These are phyloP conservation scores for Peucedramus taeniatus DNA, from an alignment of 2,113 vertebrate species.

Conservation along the genomic window DNA sequence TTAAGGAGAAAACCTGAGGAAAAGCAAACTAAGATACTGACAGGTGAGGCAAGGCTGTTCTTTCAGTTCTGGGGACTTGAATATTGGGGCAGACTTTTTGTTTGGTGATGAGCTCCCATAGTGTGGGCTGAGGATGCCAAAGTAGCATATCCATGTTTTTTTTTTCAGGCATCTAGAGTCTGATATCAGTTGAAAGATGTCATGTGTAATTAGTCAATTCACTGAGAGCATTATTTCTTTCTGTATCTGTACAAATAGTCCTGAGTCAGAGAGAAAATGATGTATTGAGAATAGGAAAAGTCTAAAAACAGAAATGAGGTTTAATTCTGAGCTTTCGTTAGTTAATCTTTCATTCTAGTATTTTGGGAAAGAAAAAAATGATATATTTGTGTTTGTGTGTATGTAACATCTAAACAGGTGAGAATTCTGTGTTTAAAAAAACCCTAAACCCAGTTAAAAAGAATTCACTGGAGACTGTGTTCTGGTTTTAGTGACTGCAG, in stretches of 20 bases:
- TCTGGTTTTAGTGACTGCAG: neutral
- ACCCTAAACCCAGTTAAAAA: neutral
- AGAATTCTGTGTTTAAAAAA: neutral
- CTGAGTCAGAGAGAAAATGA: accelerated
- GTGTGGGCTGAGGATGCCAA: too few species aligned
- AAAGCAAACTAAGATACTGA: neutral
- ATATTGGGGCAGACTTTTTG: neutral
- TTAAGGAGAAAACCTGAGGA: neutral
- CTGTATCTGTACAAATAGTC: neutral
- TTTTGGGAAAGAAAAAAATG: neutral
- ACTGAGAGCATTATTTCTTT: neutral
- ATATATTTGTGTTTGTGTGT: neutral
- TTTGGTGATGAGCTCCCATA: neutral
- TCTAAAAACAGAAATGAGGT: neutral
- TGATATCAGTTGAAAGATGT: neutral
- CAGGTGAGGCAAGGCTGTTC: neutral
- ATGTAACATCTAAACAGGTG: neutral
- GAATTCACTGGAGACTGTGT: neutral
- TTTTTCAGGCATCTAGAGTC: neutral
- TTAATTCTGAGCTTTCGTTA: neutral
- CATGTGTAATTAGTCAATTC: neutral
- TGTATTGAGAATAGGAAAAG: neutral
- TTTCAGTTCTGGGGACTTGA: neutral
- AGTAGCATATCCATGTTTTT: accelerated
- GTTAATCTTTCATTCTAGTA: neutral